Base-by-base conservation (phyloP, 2,113 vertebrate species). In the Trematocara marginatum region DNA sequence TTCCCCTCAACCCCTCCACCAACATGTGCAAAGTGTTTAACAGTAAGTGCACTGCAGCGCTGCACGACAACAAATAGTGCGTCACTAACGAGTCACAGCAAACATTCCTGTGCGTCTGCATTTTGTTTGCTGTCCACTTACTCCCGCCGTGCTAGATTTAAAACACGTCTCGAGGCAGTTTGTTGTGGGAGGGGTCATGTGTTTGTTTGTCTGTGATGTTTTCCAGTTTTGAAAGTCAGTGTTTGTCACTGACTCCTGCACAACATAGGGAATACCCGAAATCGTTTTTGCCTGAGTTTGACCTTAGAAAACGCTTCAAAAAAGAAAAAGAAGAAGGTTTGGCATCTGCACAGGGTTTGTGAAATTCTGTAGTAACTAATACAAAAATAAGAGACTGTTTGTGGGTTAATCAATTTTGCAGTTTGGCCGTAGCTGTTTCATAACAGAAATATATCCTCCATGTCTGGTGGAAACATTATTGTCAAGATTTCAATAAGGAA, bases 51-150 rank as follows among this genome's bases (percentile, higher is more conserved):
- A 82, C 59, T 78, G 85, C 90, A 88, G 87, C 53, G 29, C 53
- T 54, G 83, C 87, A 83, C 87, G 47, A 89, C 94, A 94, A 93
- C 91, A 94, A 93, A 93, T 93, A 93, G 92, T 93, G 92, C 89
- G 94, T 94, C 94, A 94, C 94, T 93, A 94, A 95, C 78, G 51
- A 91, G 90, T 85, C 86, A 86, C 78, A 15, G 86, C 84, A 90
- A 80, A 91, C 92, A 93, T 94, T 94, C 90, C 86, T 42, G 82
- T 10, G 42, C 6, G 90, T 93, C 90, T 93, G 88, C 6, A 29
- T 42, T 87, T 54, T 90, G 87, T 23, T 35, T 71, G 79, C 66
- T 45, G 57, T 90, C 82, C 52, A 11, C 31, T 71, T 20, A 29
- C 42, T 89, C 80, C 90, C 11, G 61, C 89, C 79, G n/a, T 64